Conservation (phyloP, 2,797 vertebrate genomes). For the Poecilia velifera region DNA sequence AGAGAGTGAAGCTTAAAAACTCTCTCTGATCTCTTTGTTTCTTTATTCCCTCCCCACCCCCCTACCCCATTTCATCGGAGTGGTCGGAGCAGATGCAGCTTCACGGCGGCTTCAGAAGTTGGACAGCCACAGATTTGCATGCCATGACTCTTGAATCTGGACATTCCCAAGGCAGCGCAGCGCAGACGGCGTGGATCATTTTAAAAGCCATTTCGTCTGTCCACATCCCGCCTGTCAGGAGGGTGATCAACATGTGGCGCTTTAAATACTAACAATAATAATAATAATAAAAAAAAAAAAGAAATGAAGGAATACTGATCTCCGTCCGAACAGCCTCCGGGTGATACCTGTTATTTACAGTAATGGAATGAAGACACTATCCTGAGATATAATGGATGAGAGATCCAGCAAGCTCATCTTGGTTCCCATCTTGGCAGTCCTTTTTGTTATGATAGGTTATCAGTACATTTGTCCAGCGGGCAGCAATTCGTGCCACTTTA, state of each 20-base stretch:
- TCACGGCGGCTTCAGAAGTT: conserved; percentile 70
- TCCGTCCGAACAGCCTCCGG: conserved; percentile 40
- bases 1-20: conserved; percentile 25
- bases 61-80: conserved; percentile 20
- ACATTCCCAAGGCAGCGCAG: conserved; percentile 49
- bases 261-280: conserved; percentile 29
- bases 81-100: conserved; percentile 58
- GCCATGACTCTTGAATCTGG: conserved; percentile 63
- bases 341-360: conserved; percentile 67
- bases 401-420: conserved; percentile 93
- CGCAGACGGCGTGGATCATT: conserved; percentile 37
- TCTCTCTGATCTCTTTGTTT: conserved; percentile 36
- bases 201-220: conserved; percentile 23
- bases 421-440: conserved; percentile 90
- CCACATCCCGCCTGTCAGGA: conserved; percentile 24
- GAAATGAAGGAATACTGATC: conserved; percentile 56
- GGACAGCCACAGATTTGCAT: conserved; percentile 45
- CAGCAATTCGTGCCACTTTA: conserved; percentile 87
- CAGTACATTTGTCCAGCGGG: conserved; percentile 94
- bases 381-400: conserved; percentile 91
- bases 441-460: conserved; percentile 93
- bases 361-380: conserved; percentile 78
- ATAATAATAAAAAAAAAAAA: conserved; percentile 12
- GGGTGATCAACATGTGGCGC: conserved; percentile 74
- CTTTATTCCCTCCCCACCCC: not conserved